A percentile compares a stretch with the other conserved stretches of the same genome.
Evolutionary conservation across 2,797 vertebrate species (phyloP).

Genomic region (Syncerus caffer): DNA sequence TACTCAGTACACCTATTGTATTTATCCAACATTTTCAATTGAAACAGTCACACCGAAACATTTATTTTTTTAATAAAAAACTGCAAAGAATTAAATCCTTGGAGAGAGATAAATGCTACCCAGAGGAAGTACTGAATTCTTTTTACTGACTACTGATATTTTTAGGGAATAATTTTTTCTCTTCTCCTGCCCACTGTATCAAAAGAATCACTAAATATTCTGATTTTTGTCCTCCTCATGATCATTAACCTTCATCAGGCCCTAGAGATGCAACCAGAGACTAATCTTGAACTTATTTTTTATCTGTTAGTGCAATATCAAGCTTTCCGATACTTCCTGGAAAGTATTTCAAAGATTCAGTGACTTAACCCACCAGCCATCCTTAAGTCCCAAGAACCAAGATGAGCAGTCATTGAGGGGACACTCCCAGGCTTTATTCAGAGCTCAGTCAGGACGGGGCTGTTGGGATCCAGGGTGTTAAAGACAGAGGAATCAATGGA

Average conservation of each 20-base stretch:
- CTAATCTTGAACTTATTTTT: not conserved
- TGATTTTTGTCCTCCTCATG: not conserved
- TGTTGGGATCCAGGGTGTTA: not conserved
- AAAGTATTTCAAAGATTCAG: not conserved
- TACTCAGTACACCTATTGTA: too few relatives aligned
- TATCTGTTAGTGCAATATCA: not conserved
- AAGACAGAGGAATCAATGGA: not conserved
- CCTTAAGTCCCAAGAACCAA: not conserved
- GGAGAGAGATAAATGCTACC: not conserved
- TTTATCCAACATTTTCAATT: not conserved
- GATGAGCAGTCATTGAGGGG: too few relatives aligned
- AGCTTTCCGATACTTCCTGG: not conserved
- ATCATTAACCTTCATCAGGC: not conserved
- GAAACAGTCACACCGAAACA: not conserved
- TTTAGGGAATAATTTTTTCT: not conserved
- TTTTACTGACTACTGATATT: not conserved
- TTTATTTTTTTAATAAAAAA: not conserved
- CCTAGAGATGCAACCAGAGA: not conserved
- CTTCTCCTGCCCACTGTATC: not conserved
- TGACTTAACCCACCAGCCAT: not conserved
- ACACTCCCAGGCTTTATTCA: not conserved
- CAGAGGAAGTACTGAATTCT: not conserved
- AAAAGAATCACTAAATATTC: not conserved
- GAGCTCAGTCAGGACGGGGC: accelerated
- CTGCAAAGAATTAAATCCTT: not conserved